phyloP scores from a whole-genome alignment of 2,113 vertebrate genomes.

The Gambusia holbrooki region DNA sequence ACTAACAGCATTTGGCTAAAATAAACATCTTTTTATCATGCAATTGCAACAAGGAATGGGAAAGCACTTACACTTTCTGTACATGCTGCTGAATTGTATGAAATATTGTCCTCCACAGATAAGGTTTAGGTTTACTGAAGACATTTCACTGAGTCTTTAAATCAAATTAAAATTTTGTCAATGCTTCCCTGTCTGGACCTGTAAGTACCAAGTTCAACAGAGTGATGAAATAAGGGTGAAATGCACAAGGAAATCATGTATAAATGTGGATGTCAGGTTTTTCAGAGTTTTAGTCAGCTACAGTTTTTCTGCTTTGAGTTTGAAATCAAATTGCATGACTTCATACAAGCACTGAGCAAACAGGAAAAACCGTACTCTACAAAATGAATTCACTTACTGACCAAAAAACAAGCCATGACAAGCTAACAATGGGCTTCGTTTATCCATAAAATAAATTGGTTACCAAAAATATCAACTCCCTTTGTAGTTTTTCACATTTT shows the following conservation, averaged over 20 bases:
- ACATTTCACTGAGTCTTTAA: not conserved
- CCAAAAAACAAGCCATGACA: not conserved
- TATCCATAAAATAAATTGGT: too few species aligned
- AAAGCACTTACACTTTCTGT: slow-evolving; percentile 14
- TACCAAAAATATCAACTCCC: too few species aligned
- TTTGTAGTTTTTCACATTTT: too few species aligned
- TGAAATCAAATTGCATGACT: slow-evolving; percentile 13
- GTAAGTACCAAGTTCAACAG: not conserved
- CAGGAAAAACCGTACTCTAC: not conserved
- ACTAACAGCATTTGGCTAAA: slow-evolving; percentile 48
- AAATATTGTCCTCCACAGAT: not conserved
- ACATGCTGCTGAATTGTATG: slow-evolving; percentile 3
- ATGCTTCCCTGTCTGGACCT: slow-evolving; percentile 1
- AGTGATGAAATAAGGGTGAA: slow-evolving; percentile 33
- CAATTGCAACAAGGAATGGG: slow-evolving; percentile 25
- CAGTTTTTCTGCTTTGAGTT: slow-evolving; percentile 20
- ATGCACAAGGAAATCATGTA: not conserved
- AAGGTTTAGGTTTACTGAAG: not conserved
- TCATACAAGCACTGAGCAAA: not conserved
- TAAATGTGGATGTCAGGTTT: not conserved
- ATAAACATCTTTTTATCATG: slow-evolving; percentile 61
- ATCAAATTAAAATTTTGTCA: slow-evolving; percentile 7
- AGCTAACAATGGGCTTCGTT: too few species aligned
- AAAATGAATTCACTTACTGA: not conserved
- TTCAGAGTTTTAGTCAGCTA: slow-evolving; percentile 5